phyloP scores from a whole-genome alignment of 2,888 invertebrate genomes.

The Bursaphelenchus okinawaensis region DNA sequence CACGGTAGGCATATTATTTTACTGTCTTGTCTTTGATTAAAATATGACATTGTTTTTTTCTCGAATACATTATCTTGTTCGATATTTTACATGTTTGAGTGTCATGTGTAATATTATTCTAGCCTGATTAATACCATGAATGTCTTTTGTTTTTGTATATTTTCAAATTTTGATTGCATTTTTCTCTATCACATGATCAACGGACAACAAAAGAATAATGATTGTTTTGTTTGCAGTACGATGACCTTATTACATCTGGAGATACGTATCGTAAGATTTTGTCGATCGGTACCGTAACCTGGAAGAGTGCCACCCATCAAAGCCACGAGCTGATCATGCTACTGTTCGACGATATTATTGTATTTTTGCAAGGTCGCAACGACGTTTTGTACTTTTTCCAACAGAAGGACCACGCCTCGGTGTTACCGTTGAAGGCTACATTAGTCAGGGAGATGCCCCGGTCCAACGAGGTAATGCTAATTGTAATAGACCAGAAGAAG shows the following conservation, averaged over 20 bases:
- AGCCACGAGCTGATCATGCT: constrained; percentile 24
- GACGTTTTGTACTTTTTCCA: constrained; percentile 20
- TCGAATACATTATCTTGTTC: no score
- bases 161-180: no score
- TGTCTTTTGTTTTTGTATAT: no score
- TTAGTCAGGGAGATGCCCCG: constrained; percentile 32
- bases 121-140: no score
- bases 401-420: constrained; percentile 19
- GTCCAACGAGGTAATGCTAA: constrained; percentile 17
- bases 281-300: constrained; percentile 27
- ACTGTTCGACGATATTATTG: constrained; percentile 36
- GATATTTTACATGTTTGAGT: no score
- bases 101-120: no score
- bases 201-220: no score
- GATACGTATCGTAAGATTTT: constrained; percentile 17
- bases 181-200: no score
- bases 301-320: constrained; percentile 12
- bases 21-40: no score
- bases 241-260: constrained; percentile 21
- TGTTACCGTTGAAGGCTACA: constrained; percentile 27
- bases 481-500: constrained; percentile 1
- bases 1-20: constrained; percentile 19
- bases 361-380: constrained; percentile 29
- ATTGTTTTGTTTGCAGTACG: constrained; percentile 12
- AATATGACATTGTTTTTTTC: no score